Base-by-base conservation (phyloP, 2,797 vertebrate species). In the Kryptolebias ocellatus region DNA sequence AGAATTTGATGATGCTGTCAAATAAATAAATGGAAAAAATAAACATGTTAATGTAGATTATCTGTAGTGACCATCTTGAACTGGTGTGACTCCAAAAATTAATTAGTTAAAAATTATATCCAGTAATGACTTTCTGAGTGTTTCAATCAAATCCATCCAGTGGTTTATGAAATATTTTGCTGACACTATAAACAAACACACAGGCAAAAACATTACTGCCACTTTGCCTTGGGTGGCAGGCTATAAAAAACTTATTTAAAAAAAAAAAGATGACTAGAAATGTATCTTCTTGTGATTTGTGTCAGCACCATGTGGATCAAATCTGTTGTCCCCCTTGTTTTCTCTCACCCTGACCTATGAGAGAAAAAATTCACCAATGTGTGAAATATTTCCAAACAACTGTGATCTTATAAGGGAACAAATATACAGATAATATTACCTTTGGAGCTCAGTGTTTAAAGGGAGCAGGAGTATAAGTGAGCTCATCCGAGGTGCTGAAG, bases 341-440 rank as follows among this genome's bases (percentile, higher is more conserved):
- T 87, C 88, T 78, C 83, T 81, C 92, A 92, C 87, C 89, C 92
- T 87, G 90, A 91, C 90, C 88, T 93, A 91, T 79, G 85, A 74
- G 71, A 70, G 86, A 90, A 76, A 89, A 91, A 86, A 76, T 12
- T 52, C 45, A 63, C 77, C 56, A 31, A 92, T 85, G 89, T 80
- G 76, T 81, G 57, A 70, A 92, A 87, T 80, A 81, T 80, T 75
- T 80, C 87, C 87, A 88, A 92, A 88, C 91, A 91, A 90, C 93
- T 94, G 89, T 27, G 91, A 94, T 93, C 90, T 76, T 93, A 92
- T 70, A 79, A 75, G 85, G 90, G 81, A 90, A 85, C 90, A 93
- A 95, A 90, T 83, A 92, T 83, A 94, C 89, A 94, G 90, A 90
- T 87, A 95, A 95, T 93, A 95, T 94, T 94, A 94, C 90, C 90